Evolutionary conservation across 2,888 invertebrate species (phyloP), one percentile per base, ranked within the genome.

Genomic region (Rhodophaea formosa): DNA sequence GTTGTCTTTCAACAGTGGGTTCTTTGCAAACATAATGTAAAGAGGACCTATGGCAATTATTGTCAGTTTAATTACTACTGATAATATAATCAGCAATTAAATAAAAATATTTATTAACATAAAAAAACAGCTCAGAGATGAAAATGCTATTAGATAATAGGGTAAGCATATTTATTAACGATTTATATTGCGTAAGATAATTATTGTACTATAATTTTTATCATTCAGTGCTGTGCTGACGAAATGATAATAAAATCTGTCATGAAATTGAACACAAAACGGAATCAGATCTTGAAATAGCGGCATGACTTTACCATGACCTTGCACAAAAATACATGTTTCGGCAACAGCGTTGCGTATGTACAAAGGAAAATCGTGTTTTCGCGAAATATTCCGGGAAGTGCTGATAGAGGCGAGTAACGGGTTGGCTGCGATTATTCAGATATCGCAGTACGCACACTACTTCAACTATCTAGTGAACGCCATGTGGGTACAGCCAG

Each of bases 321-420:
- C 87, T 88, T 85, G 83, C 80, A 65, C 78, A 82, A 80, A 80
- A 78, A 77, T 77, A 79, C 73, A 75, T 76, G 61, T 73, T 77
- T 77, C 76, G 74, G 74, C 74, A 80, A 73, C 75, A 72, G 65
- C 71, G 72, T 75, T 74, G 73, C 72, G 72, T 64, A 61, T 61
- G 65, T 71, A 75, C 78, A 77, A 78, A 79, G 79, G 80, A 83
- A 82, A 82, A 84, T 79, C 67, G 72, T 78, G 79, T 81, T 84
- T 87, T 85, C 79, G 80, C 82, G 79, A 85, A 83, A 80, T 84
- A 87, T 90, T 90, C 85, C 82, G 86, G 88, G 88, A 88, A 87
- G 74, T 82, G 70, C 71, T 77, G 82, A 85, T 84, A 82, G 88
- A 88, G 84, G 86, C 86, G 82, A 86, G 71, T 87, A 88, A 84